These are phyloP conservation scores for Myoxocephalus aenaeus DNA, from an alignment of 2,797 vertebrate species.

Conservation along the genomic window DNA sequence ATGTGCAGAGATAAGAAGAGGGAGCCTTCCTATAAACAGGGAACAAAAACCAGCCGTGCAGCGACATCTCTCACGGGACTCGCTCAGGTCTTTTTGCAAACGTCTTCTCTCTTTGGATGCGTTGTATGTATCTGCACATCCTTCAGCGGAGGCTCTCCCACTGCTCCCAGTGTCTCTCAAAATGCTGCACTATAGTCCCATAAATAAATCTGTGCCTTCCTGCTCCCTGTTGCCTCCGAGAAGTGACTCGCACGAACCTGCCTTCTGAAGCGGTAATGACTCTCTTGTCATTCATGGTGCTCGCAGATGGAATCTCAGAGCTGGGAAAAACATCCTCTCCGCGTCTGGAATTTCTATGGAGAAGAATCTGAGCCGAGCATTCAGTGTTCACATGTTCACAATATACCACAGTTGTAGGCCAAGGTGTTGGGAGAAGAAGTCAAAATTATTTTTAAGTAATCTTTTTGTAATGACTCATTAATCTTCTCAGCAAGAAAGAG, in stretches of 20 bases:
- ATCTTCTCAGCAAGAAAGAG: not conserved
- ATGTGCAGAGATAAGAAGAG: conserved; percentile 52
- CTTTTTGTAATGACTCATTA: not conserved
- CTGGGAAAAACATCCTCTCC: conserved; percentile 46
- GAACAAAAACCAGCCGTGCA: conserved; percentile 16
- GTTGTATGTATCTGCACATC: not conserved
- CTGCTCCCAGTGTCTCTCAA: not conserved
- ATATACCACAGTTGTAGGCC: not conserved
- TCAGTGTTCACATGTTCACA: not conserved
- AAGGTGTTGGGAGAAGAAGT: not conserved
- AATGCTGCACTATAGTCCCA: not conserved
- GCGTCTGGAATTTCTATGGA: conserved; percentile 24
- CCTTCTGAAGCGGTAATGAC: conserved; percentile 43
- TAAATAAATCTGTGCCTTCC: conserved; percentile 42
- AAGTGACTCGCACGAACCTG: conserved; percentile 46
- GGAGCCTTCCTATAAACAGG: conserved; percentile 20
- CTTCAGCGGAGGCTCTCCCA: conserved; percentile 1
- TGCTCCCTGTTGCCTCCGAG: conserved; percentile 43
- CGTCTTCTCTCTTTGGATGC: not conserved
- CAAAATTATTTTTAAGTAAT: not conserved
- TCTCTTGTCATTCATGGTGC: conserved; percentile 61
- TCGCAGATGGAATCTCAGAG: conserved; percentile 48
- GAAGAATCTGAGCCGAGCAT: conserved; percentile 4
- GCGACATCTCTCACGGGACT: conserved; percentile 11
- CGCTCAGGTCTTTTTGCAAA: not conserved